Conservation (phyloP, 2,113 vertebrate species). For the Elgaria multicarinata region DNA sequence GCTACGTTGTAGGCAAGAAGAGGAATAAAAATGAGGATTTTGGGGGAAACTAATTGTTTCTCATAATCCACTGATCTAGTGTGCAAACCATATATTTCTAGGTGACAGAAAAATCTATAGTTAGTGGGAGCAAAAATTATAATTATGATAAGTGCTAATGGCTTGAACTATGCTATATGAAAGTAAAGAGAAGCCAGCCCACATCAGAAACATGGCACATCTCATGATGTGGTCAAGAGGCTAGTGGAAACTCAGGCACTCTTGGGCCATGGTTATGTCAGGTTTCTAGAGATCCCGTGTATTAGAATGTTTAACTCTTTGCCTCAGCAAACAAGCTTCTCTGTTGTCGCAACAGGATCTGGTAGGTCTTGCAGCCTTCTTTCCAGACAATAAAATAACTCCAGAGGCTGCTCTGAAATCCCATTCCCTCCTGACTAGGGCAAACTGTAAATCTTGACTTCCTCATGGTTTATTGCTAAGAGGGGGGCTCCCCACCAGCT, state of each 20-base stretch:
- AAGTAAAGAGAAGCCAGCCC: slow-evolving; percentile 13
- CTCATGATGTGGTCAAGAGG: slow-evolving; percentile 8
- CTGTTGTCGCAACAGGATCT: neutral
- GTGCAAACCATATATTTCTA: slow-evolving; percentile 27
- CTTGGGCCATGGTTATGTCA: neutral
- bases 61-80: slow-evolving; percentile 24
- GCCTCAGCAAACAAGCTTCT: slow-evolving; percentile 30
- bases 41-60: slow-evolving; percentile 48
- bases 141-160: neutral
- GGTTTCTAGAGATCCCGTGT: slow-evolving; percentile 1
- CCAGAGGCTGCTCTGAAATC: slow-evolving; percentile 39
- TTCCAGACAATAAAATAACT: slow-evolving; percentile 33
- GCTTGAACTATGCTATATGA: neutral
- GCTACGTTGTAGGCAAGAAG: slow-evolving; percentile 4
- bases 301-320: slow-evolving; percentile 28
- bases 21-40: slow-evolving; percentile 44
- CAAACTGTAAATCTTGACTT: slow-evolving; percentile 26
- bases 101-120: slow-evolving; percentile 14
- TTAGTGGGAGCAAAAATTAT: neutral
- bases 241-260: neutral
- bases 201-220: neutral
- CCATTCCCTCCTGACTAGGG: slow-evolving; percentile 4
- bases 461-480: slow-evolving; percentile 35
- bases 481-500: slow-evolving; percentile 24
- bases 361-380: slow-evolving; percentile 5